A percentile compares a stretch with the other conserved stretches of the same genome.
phyloP scores from a whole-genome alignment of 2,888 invertebrate genomes.

The Pterostichus niger region DNA sequence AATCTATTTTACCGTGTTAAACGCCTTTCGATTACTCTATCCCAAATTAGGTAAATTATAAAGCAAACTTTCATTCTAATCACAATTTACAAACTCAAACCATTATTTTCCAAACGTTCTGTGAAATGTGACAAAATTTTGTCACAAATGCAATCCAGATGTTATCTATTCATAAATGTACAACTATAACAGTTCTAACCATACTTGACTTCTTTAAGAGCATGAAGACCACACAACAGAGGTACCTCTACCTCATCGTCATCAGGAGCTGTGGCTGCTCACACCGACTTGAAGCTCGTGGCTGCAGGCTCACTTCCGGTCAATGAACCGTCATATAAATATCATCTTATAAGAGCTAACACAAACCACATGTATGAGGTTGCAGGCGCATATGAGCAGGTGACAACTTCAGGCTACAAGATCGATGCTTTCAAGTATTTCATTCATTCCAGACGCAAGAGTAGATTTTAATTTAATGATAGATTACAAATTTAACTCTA shows the following conservation, averaged over 20 bases:
- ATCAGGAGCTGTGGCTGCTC: constrained; percentile 8
- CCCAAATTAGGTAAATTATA: too few species aligned
- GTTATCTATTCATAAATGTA: too few species aligned
- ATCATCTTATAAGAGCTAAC: constrained; percentile 35
- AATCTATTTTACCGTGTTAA: too few species aligned
- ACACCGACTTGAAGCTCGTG: background rate
- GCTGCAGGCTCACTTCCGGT: constrained; percentile 8
- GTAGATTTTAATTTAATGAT: too few species aligned
- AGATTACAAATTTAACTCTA: too few species aligned
- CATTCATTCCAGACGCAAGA: background rate
- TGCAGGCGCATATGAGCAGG: background rate
- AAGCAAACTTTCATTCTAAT: too few species aligned
- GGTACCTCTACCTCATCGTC: background rate
- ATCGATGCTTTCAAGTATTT: background rate
- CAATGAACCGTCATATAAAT: constrained; percentile 38
- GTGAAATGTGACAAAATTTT: too few species aligned
- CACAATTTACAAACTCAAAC: too few species aligned
- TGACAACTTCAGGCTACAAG: background rate
- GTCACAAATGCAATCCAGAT: too few species aligned
- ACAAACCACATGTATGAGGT: background rate
- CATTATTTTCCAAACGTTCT: too few species aligned
- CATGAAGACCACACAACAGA: background rate
- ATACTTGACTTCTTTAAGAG: background rate
- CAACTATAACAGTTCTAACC: too few species aligned
- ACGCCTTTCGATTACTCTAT: too few species aligned